Base-by-base conservation (phyloP, 2,888 invertebrate species). In the Thymelicus lineola region DNA sequence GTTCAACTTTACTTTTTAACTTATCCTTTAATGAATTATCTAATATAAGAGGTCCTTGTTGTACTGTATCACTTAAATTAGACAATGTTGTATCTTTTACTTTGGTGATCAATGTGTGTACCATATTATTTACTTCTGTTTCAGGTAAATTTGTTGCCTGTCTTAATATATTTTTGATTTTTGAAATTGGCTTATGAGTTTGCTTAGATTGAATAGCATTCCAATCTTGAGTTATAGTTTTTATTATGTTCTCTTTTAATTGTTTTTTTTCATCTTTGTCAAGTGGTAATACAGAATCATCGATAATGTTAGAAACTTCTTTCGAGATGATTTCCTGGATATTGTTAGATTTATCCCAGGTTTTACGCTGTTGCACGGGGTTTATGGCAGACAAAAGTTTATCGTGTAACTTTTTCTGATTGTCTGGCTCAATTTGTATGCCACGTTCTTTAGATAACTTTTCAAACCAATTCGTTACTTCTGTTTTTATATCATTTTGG, bases 381-480 rank as follows among this genome's bases (percentile, higher is more conserved):
- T 2, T 15, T 17, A 62, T 20, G 6, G 9, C 35, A 9, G 28
- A 59, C 7, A 70, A n/a, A 55, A 70, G 50, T 58, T 53, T 58
- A 45, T 70, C 36, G 50, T 59, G 63, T 28, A 70, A 45, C 7
- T 38, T 64, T 55, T 48, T 64, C 28, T 38, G 55, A 28, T 58
- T 42, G 3, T 50, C 12, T 0, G 4, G 12, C 9, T 50, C 50
- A 12, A 64, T 64, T 15, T 50, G 15, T 63, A 65, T 66, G 45
- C 66, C 65, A 36, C 53, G 67, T 0, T 66, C 70, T 28, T 68
- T 61, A 36, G 75, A 58, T 50, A 76, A 67, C 7, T 66, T 70
- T 42, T 76, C 72, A 10, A 84, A 66, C 80, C 79, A 83, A 50
- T 79, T 72, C 15, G 20, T 70, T 7, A 82, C 35, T 64, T 75